Conservation (phyloP, 92 coral and sea anemone species). For the Porites evermanni region DNA sequence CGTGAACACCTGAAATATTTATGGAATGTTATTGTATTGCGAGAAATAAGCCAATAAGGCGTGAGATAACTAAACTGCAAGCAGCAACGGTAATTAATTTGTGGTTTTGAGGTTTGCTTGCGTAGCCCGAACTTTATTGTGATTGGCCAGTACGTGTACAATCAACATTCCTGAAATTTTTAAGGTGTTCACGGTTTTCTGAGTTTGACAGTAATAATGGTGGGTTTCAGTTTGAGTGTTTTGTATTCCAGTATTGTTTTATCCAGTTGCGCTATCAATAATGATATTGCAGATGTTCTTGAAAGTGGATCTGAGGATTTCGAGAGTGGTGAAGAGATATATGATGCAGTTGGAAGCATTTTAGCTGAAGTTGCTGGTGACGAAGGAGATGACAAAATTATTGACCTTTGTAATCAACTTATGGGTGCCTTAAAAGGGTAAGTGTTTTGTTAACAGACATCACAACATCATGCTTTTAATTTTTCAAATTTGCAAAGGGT, state of each 20-base stretch:
- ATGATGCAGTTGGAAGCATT: conserved; percentile 86
- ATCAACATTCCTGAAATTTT: no score
- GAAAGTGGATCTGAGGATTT: conserved; percentile 80
- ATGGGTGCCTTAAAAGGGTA: conserved; percentile 69
- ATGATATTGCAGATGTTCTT: conserved; percentile 61
- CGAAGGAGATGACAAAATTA: conserved; percentile 56
- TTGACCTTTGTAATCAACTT: conserved; percentile 73
- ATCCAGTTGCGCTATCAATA: not conserved
- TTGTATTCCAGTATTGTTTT: not conserved
- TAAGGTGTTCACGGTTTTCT: no score
- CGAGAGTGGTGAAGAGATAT: conserved; percentile 81
- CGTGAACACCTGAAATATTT: no score
- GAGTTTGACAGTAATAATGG: no score
- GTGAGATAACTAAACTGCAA: no score
- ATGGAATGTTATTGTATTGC: no score
- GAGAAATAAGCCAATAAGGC: no score
- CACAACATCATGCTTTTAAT: not conserved
- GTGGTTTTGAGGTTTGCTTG: no score
- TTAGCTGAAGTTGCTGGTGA: conserved; percentile 78
- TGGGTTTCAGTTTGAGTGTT: not conserved
- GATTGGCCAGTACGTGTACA: no score
- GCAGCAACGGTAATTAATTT: no score
- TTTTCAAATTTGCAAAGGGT: no score
- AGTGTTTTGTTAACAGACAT: not conserved
- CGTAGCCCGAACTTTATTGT: no score